A percentile compares a stretch with the other conserved stretches of the same genome.
Conservation (phyloP, 2,888 invertebrate species). For the Chloromyia formosa region DNA sequence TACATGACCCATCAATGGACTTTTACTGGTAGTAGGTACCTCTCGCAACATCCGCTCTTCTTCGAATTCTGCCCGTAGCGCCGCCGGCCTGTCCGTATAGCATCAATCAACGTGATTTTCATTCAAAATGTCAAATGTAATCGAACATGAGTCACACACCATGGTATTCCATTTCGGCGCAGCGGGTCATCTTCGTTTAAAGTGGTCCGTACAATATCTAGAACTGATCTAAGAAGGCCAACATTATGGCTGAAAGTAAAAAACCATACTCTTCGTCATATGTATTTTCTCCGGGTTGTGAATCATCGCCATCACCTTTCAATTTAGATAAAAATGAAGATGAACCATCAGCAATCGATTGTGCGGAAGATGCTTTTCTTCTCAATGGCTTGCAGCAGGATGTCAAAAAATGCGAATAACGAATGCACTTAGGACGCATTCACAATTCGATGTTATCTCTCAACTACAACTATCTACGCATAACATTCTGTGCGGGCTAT, state of each 20-base stretch:
- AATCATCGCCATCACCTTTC: conserved; percentile 35
- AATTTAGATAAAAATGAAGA: conserved; percentile 31
- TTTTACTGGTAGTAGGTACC: background rate
- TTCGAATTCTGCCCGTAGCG: background rate
- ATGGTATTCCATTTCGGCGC: background rate
- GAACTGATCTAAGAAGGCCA: background rate
- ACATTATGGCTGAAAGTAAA: background rate
- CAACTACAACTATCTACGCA: background rate
- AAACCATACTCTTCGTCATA: conserved; percentile 11
- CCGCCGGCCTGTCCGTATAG: background rate
- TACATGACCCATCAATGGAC: background rate
- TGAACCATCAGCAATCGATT: background rate
- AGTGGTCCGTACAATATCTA: conserved; percentile 8
- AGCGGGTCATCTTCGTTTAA: conserved; percentile 20
- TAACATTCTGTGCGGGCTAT: conserved; percentile 8
- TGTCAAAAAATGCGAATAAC: conserved; percentile 10
- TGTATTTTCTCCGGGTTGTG: conserved; percentile 14
- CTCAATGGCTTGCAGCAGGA: conserved; percentile 21
- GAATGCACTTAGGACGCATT: conserved; percentile 6
- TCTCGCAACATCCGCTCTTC: background rate
- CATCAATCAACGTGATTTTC: background rate
- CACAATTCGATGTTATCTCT: background rate
- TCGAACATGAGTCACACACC: conserved; percentile 24
- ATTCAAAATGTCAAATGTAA: conserved; percentile 6
- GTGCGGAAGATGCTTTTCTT: conserved; percentile 11